These are phyloP conservation scores for Petromus typicus DNA, from an alignment of 2,113 vertebrate genomes.

Conservation along the genomic window DNA sequence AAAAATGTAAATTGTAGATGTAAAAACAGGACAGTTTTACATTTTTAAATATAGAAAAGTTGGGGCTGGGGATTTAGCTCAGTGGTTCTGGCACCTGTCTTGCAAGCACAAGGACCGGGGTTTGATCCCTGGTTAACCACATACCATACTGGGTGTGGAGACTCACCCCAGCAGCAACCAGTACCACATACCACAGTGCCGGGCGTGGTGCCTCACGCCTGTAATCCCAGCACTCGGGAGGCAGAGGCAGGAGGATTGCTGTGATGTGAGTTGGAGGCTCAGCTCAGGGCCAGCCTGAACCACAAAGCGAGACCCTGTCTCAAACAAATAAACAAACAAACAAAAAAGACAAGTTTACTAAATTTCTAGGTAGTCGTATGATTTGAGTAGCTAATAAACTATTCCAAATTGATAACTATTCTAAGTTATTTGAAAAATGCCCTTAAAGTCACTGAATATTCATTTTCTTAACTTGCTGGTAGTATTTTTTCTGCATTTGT, in stretches of 20 bases:
- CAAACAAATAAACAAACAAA: neutral
- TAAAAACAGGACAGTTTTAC: neutral
- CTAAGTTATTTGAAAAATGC: conserved; percentile 24
- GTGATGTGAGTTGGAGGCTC: too few relatives aligned
- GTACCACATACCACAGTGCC: too few relatives aligned
- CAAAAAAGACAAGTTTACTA: neutral
- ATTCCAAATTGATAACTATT: neutral
- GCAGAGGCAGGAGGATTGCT: too few relatives aligned
- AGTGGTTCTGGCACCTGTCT: too few relatives aligned
- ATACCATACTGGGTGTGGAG: too few relatives aligned
- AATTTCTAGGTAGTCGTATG: neutral
- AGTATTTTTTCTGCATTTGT: neutral
- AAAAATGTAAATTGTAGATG: conserved; percentile 5
- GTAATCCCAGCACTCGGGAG: too few relatives aligned
- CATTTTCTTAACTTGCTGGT: neutral
- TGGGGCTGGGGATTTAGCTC: too few relatives aligned
- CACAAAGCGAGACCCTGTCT: neutral
- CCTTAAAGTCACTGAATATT: neutral
- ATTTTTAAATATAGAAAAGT: neutral
- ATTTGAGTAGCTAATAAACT: neutral
- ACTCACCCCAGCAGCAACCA: too few relatives aligned
- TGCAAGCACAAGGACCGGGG: too few relatives aligned
- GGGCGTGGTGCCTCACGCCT: too few relatives aligned
- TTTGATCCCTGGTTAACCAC: too few relatives aligned
- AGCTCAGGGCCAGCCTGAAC: too few relatives aligned